phyloP scores from a whole-genome alignment of 2,113 vertebrate species.

The Pseudonaja textilis region DNA sequence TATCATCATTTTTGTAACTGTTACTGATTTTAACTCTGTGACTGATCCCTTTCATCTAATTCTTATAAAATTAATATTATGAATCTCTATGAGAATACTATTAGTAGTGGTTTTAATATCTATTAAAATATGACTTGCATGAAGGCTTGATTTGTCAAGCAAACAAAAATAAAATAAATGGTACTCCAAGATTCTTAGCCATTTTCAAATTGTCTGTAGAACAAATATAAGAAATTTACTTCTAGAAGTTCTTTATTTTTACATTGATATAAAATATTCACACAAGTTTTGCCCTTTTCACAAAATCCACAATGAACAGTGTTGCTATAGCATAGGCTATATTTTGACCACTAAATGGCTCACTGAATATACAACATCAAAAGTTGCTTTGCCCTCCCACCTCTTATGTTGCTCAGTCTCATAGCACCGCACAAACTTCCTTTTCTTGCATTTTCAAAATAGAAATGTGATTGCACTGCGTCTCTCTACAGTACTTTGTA shows the following conservation, averaged over 20 bases:
- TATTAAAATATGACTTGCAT: neutral
- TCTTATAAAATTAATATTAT: neutral
- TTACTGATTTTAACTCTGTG: neutral
- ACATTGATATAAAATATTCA: slow-evolving; percentile 23
- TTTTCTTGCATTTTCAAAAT: slow-evolving; percentile 36
- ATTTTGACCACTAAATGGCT: slow-evolving; percentile 10
- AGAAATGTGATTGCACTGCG: slow-evolving; percentile 50
- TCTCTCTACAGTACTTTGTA: slow-evolving; percentile 27
- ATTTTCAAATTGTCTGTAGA: neutral
- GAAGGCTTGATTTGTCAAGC: neutral
- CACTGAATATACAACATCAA: slow-evolving; percentile 15
- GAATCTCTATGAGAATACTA: neutral
- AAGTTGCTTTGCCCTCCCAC: slow-evolving; percentile 11
- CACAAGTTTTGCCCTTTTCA: slow-evolving; percentile 12
- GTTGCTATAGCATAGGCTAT: slow-evolving; percentile 10
- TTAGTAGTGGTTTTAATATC: neutral
- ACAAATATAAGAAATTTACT: neutral
- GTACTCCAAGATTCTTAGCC: neutral
- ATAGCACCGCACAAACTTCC: slow-evolving; percentile 22
- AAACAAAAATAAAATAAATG: neutral
- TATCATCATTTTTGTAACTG: neutral
- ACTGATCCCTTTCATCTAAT: neutral
- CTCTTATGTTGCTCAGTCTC: slow-evolving; percentile 14
- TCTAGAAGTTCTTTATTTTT: slow-evolving; percentile 4
- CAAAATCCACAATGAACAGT: neutral